Conservation (phyloP, 2,797 vertebrate genomes). For the Notolabrus celidotus region DNA sequence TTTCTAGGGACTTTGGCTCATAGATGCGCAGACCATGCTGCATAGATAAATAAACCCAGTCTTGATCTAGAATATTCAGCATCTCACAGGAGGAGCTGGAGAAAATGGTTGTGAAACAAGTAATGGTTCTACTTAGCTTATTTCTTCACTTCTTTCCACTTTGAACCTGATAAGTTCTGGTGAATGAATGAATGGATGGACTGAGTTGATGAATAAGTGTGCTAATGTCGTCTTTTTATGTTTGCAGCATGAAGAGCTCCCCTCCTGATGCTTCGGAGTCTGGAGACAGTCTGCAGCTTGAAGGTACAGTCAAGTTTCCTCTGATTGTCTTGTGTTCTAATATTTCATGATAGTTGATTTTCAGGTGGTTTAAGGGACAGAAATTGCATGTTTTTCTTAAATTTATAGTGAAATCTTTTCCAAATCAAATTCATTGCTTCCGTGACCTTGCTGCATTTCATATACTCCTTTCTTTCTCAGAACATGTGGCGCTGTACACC, state of each 20-base stretch:
- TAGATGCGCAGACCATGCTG: neutral
- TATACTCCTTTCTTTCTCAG: conserved; percentile 75
- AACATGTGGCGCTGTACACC: conserved; percentile 92
- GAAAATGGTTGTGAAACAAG: fast-evolving
- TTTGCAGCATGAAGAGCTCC: conserved; percentile 72
- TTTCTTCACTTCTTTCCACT: neutral
- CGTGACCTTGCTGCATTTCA: no score
- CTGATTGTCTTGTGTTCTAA: neutral
- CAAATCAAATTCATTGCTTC: neutral
- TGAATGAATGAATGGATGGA: neutral
- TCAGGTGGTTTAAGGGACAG: neutral
- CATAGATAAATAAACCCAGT: neutral
- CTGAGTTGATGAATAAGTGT: neutral
- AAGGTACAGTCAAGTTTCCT: conserved; percentile 70
- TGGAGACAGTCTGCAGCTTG: conserved; percentile 68
- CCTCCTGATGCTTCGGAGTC: conserved; percentile 62
- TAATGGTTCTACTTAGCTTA: neutral
- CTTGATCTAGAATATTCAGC: neutral
- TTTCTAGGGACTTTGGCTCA: neutral
- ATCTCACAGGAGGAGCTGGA: no score
- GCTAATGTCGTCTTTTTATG: conserved; percentile 24
- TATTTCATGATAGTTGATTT: neutral
- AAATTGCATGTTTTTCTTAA: neutral
- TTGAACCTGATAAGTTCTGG: neutral
- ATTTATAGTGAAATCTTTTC: neutral